Base-by-base conservation (phyloP, 92 coral and sea anemone species). In the Parazoanthus swiftii region DNA sequence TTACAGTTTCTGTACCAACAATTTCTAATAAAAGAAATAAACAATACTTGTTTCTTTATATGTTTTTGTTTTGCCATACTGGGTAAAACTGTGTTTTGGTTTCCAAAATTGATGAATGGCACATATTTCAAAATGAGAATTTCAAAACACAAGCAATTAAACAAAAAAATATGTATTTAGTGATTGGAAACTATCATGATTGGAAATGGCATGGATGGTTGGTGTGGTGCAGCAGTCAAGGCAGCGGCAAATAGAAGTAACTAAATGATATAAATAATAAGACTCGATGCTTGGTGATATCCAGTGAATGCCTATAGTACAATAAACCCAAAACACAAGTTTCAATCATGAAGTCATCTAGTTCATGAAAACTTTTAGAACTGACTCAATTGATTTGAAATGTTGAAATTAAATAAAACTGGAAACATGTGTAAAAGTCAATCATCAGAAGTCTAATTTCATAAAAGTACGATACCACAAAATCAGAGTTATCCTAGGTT, bases 191-290 rank as follows among this genome's bases (percentile, higher is more conserved):
- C 20, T 65, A 65, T 65, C 71, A 65, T 65, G 71, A 65, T 65
- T 65, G 71, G 71, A 65, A 65, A 65, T 65, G 71, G 71, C 71
- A 65, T 65, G 71, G 71, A 65, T 65, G 71, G 71, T 65, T 65
- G 20, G 20, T 65, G 71, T 65, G 71, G 71, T 65, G 71, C 71
- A 65, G 71, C 71, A 65, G 71, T 65, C 71, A 65, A 65, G 71
- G 18, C 20, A 65, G 71, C 71, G 21, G 71, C 71, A 65, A 65
- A 65, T 65, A 65, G 71, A 65, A 65, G 71, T 65, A 65, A 65
- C 71, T 65, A 65, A 65, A 65, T 65, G 71, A 65, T 65, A 65
- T 65, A 65, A 65, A 65, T 65, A 65, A 65, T 65, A 65, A 65
- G 71, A 65, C 71, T 65, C 71, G 25, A 65, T 65, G 71, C 25